Base-by-base conservation (phyloP, 2,797 vertebrate genomes). In the Cryptoprocta ferox region DNA sequence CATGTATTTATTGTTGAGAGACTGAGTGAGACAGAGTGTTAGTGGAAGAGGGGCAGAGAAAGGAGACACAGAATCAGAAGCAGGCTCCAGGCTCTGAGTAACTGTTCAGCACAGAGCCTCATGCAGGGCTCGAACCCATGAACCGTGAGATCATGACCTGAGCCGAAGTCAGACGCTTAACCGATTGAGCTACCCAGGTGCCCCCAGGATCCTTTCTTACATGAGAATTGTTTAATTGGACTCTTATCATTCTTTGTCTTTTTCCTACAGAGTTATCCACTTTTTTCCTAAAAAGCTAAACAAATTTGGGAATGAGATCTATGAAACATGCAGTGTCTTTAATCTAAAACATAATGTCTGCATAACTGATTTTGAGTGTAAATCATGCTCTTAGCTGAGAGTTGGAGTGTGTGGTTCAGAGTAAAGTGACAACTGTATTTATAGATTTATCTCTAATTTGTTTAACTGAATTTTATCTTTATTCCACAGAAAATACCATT, bases 391-490 rank as follows among this genome's bases (percentile, higher is more conserved):
- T 83, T 78, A 71, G 70, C 66, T 92, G 35, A 92, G 37, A 78
- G 66, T 66, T 89, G 42, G 35, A 45, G 53, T 78, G 13, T 53
- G 13, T 93, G 50, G 71, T 81, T 94, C 18, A 92, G 75, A 76
- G 86, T 71, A 92, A 96, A 87, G 50, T 73, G 88, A 84, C 65
- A 82, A 30, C 68, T 94, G 90, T 75, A 71, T 86, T 91, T 96
- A 82, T 28, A 86, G 50, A 68, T 94, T 28, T 63, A 45, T 75
- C 59, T 94, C 63, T 89, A 42, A 91, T 92, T 95, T 91, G 32
- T 39, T 85, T 96, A 88, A 32, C 30, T 95, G 21, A 65, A 79
- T 92, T 94, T 96, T 88, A 96, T 63, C 53, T 92, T 86, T 95
- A 91, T 83, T 91, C 30, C 35, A 88, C 2, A 71, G 53, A 94